Evolutionary conservation across 2,888 invertebrate genomes (phyloP).

Genomic region (Tenthredo amoena): DNA sequence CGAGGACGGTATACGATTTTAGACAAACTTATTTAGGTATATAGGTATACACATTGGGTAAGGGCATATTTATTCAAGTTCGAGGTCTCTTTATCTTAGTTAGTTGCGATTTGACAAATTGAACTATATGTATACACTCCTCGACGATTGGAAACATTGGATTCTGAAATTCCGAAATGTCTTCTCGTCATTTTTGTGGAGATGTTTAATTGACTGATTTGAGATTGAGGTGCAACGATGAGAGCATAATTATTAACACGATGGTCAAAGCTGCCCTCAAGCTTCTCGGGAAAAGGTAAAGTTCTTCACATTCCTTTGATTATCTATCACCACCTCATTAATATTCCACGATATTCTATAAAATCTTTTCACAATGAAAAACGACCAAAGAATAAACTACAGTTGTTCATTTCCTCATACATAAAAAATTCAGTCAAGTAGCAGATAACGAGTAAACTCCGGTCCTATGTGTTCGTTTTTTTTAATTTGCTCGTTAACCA

Average conservation of each 20-base stretch:
- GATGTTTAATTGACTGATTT: not conserved
- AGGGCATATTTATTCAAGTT: not conserved
- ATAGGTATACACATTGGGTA: not conserved
- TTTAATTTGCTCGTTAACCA: not conserved
- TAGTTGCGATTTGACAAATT: not conserved
- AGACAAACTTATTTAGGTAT: not conserved
- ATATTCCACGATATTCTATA: not conserved
- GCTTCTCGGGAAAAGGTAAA: not conserved
- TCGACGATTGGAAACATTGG: not conserved
- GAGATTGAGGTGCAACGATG: not conserved
- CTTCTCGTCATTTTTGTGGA: not conserved
- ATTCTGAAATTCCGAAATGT: not conserved
- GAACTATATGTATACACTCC: not conserved
- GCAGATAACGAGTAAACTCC: not conserved
- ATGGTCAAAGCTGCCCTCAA: not conserved
- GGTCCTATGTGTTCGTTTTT: not conserved
- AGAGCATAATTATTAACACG: not conserved
- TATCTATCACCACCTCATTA: not conserved
- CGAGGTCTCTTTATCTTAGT: not conserved
- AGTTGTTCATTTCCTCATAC: not conserved
- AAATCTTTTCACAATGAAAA: not conserved
- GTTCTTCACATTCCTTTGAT: not conserved
- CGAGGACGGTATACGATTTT: conserved; percentile 24
- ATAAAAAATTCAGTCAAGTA: not conserved
- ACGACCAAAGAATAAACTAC: not conserved